Conservation (phyloP, 2,888 invertebrate genomes). For the Volucella inflata region DNA sequence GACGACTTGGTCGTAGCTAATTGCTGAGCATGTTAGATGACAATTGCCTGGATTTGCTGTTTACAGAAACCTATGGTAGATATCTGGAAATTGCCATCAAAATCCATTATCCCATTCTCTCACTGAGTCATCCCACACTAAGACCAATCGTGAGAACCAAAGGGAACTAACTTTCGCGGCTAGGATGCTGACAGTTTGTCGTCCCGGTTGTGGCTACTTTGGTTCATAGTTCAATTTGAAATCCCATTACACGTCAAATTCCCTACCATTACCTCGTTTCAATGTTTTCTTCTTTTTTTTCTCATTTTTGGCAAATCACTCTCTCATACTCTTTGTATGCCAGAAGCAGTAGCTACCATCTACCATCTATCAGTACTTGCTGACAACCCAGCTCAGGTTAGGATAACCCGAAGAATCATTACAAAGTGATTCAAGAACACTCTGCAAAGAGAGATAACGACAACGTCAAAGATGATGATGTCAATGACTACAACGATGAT, state of each 20-base stretch:
- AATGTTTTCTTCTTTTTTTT: background rate
- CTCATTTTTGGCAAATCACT: constrained; percentile 1
- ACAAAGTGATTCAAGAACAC: constrained; percentile 42
- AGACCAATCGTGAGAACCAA: constrained; percentile 39
- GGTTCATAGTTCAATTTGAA: constrained; percentile 62
- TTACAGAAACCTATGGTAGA: background rate
- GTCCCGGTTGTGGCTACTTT: constrained; percentile 13
- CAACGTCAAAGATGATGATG: constrained; percentile 7
- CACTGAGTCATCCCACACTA: background rate
- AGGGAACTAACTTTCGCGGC: constrained; percentile 7
- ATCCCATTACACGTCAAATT: constrained; percentile 48
- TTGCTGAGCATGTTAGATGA: background rate
- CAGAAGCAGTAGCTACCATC: constrained; percentile 9
- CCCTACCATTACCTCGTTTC: constrained; percentile 10
- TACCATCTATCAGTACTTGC: constrained; percentile 44
- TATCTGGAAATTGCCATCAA: background rate
- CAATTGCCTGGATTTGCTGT: background rate
- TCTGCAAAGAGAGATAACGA: background rate
- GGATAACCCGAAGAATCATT: constrained; percentile 51
- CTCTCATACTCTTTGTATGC: constrained; percentile 34
- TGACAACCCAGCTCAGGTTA: constrained; percentile 31
- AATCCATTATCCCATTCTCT: too few species aligned
- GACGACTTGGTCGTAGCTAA: constrained; percentile 4
- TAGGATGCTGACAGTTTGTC: constrained; percentile 28
- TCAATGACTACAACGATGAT: constrained; percentile 35